Evolutionary conservation across 2,797 vertebrate genomes (phyloP).

Genomic region (Crypturellus tataupa): DNA sequence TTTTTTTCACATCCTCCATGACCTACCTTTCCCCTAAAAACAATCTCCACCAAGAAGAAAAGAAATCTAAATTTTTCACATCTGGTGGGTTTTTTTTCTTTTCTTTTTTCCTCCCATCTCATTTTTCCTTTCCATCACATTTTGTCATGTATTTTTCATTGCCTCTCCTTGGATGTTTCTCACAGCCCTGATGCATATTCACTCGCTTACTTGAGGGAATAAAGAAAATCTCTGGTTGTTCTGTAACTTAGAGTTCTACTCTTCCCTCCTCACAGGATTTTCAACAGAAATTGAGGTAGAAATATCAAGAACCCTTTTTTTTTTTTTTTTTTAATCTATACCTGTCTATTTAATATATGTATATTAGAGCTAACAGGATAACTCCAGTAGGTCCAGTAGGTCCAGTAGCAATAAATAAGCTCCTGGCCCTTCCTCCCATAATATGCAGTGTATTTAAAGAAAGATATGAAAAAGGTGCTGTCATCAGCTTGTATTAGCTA

Average conservation of each 20-base stretch:
- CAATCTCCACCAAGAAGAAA: not conserved
- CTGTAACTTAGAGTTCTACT: not conserved
- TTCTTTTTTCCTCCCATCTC: not conserved
- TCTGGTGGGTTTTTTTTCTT: not conserved
- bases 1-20: not conserved
- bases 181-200: not conserved
- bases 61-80: too few species aligned
- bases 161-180: not conserved
- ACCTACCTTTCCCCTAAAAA: not conserved
- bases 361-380: not conserved
- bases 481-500: too few species aligned
- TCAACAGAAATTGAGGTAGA: not conserved
- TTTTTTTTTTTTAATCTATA: not conserved
- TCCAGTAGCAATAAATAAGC: not conserved
- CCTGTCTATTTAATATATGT: too few species aligned
- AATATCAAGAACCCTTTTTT: not conserved
- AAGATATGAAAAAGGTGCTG: too few species aligned
- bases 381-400: not conserved
- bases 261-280: not conserved
- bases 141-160: not conserved
- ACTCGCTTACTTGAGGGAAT: not conserved
- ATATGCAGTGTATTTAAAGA: too few species aligned
- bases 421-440: too few species aligned
- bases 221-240: not conserved
- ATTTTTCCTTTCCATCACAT: not conserved